Evolutionary conservation across 2,113 vertebrate genomes (phyloP).

Genomic region (Phaethornis superciliosus): DNA sequence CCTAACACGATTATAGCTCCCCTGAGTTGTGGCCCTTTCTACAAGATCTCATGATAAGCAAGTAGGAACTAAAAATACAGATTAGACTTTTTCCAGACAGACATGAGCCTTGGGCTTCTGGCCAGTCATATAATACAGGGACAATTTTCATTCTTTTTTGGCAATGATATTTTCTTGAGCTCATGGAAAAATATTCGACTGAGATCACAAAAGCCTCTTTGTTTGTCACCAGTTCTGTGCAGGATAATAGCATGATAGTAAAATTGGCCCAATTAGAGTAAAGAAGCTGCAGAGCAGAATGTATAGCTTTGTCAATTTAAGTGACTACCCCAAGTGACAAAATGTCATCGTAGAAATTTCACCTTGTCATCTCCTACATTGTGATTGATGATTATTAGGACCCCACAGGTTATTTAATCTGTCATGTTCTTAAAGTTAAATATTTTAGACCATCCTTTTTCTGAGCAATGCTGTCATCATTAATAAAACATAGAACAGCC

Average conservation of each 20-base stretch:
- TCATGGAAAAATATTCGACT: constrained; percentile 60
- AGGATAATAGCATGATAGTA: constrained; percentile 63
- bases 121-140: constrained; percentile 47
- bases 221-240: constrained; percentile 60
- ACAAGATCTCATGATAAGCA: background rate
- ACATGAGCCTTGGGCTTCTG: constrained; percentile 21
- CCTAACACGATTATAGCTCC: background rate
- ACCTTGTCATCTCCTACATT: constrained; percentile 59
- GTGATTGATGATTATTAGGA: constrained; percentile 62
- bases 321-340: constrained; percentile 44
- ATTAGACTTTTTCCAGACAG: constrained; percentile 12
- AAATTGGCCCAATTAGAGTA: constrained; percentile 63
- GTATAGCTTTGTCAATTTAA: constrained; percentile 69
- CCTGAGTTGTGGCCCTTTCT: background rate
- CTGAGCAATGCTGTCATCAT: constrained; percentile 52
- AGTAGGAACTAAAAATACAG: constrained; percentile 37
- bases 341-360: constrained; percentile 57
- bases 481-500: constrained; percentile 72
- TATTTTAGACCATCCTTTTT: constrained; percentile 60
- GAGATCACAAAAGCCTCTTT: constrained; percentile 63
- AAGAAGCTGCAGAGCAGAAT: constrained; percentile 61
- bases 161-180: constrained; percentile 61
- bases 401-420: constrained; percentile 59
- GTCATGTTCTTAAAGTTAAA: constrained; percentile 68
- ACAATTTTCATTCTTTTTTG: constrained; percentile 65